Conservation (phyloP, 2,888 invertebrate species). For the Pocota personata region DNA sequence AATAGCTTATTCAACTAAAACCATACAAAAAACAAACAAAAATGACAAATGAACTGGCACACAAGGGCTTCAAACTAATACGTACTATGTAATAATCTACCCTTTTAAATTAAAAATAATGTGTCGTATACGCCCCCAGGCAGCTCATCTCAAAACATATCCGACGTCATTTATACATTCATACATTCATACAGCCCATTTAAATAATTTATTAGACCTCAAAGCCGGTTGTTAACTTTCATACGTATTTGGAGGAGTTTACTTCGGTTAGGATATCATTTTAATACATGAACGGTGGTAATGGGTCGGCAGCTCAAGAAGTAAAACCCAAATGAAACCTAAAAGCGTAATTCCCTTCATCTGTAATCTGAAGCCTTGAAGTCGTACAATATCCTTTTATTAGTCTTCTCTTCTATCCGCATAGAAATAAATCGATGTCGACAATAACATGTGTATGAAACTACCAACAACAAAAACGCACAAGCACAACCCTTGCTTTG, state of each 20-base stretch:
- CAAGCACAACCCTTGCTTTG: not conserved
- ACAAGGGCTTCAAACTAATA: not conserved
- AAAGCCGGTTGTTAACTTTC: constrained; percentile 43
- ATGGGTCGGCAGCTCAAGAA: not conserved
- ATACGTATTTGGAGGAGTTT: constrained; percentile 1
- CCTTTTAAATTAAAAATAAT: constrained; percentile 29
- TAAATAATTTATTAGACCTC: constrained; percentile 44
- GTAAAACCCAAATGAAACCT: constrained; percentile 4
- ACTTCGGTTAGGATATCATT: not conserved
- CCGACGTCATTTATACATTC: not conserved
- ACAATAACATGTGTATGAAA: not conserved
- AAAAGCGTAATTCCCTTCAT: constrained; percentile 30
- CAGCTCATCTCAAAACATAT: not conserved
- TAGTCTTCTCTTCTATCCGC: constrained; percentile 10
- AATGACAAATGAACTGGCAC: not conserved
- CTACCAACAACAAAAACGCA: not conserved
- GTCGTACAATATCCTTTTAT: constrained; percentile 58
- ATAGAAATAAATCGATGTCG: constrained; percentile 8
- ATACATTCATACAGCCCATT: constrained; percentile 1
- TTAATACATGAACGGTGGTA: not conserved
- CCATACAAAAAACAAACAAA: not conserved
- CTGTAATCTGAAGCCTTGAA: constrained; percentile 51
- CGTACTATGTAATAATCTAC: not conserved
- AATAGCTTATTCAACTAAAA: constrained; percentile 18
- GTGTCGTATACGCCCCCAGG: constrained; percentile 15